phyloP scores from a whole-genome alignment of 2,797 vertebrate genomes.

The Hoplostethus mediterraneus region DNA sequence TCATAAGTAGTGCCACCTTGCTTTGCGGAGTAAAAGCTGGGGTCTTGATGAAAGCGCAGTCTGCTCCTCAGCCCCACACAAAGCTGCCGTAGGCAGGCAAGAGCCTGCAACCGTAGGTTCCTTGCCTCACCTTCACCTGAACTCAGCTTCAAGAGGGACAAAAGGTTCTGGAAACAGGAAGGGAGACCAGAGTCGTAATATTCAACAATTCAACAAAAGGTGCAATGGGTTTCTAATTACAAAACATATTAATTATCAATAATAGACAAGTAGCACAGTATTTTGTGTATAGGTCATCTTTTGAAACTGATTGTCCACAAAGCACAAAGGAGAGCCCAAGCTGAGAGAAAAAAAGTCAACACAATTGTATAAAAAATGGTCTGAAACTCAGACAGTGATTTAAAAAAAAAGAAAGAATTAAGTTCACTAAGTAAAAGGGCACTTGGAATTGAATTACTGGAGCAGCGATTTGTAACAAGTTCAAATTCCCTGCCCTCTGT shows the following conservation, averaged over 20 bases:
- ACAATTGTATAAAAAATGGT: slow-evolving; percentile 25
- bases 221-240: neutral
- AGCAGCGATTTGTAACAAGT: slow-evolving; percentile 70
- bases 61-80: slow-evolving; percentile 88
- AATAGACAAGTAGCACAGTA: slow-evolving; percentile 18
- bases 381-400: slow-evolving; percentile 41
- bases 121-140: slow-evolving; percentile 85
- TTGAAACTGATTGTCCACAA: slow-evolving; percentile 4
- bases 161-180: slow-evolving; percentile 86
- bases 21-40: slow-evolving; percentile 91
- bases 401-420: slow-evolving; percentile 38
- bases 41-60: slow-evolving; percentile 94
- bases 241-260: slow-evolving; percentile 18
- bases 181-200: slow-evolving; percentile 12
- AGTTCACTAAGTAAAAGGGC: slow-evolving; percentile 67
- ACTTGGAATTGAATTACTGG: slow-evolving; percentile 73
- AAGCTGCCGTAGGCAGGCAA: slow-evolving; percentile 91
- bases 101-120: slow-evolving; percentile 87
- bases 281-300: slow-evolving; percentile 15
- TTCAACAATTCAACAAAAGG: slow-evolving; percentile 6
- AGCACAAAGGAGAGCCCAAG: neutral
- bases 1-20: slow-evolving; percentile 82
- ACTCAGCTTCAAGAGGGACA: slow-evolving; percentile 88
- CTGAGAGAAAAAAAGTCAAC: slow-evolving; percentile 15
- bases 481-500: slow-evolving; percentile 67